Percentiles rank a stretch among this genome's conserved stretches.
Evolutionary conservation across 2,888 invertebrate species (phyloP).

Genomic region (Noctua pronuba): DNA sequence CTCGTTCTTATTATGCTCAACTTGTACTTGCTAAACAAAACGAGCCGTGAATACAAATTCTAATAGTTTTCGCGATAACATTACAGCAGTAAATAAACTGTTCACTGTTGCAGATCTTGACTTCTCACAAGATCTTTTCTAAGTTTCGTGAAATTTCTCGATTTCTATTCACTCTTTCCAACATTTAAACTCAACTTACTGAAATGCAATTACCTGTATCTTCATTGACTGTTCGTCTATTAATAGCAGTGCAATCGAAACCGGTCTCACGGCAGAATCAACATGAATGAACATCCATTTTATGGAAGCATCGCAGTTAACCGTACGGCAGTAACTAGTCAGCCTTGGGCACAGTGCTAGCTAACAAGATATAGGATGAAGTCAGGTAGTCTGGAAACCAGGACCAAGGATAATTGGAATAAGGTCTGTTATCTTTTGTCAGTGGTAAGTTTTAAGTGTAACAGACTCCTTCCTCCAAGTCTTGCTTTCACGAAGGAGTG

Average conservation of each 20-base stretch:
- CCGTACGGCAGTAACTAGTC: slow-evolving; percentile 51
- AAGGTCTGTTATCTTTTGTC: not conserved
- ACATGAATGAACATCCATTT: slow-evolving; percentile 63
- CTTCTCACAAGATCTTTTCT: not conserved
- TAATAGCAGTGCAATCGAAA: slow-evolving; percentile 58
- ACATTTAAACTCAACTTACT: no score
- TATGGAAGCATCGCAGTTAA: slow-evolving; percentile 54
- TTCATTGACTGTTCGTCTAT: slow-evolving; percentile 53
- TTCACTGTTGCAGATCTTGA: not conserved
- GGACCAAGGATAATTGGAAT: not conserved
- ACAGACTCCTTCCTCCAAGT: not conserved
- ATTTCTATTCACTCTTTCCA: not conserved
- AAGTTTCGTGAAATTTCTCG: not conserved
- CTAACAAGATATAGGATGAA: slow-evolving; percentile 47
- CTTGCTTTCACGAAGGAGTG: not conserved
- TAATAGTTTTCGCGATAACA: slow-evolving; percentile 7
- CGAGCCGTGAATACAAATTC: slow-evolving; percentile 10
- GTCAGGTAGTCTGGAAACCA: not conserved
- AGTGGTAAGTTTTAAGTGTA: not conserved
- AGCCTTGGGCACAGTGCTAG: slow-evolving; percentile 50
- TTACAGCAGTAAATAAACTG: not conserved
- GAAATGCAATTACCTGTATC: slow-evolving; percentile 24
- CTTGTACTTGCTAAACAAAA: slow-evolving; percentile 22
- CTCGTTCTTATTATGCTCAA: slow-evolving; percentile 4
- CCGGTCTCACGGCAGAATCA: slow-evolving; percentile 53